Evolutionary conservation across 2,113 vertebrate species (phyloP), one percentile per base, ranked within the genome.

Genomic region (Hemichromis elongatus): DNA sequence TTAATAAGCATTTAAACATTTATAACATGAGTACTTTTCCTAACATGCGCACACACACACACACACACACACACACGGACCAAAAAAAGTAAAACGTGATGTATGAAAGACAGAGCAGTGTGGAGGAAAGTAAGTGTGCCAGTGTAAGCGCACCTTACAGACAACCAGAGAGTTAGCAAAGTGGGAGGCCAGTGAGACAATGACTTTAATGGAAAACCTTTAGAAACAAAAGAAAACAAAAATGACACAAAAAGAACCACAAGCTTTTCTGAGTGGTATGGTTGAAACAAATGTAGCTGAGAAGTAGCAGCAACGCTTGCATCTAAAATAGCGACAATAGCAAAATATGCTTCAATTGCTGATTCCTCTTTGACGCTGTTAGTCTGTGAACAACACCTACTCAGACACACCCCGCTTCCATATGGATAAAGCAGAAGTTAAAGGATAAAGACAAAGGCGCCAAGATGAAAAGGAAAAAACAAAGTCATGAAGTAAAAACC

Each of bases 141-240:
- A 2, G 75, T 81, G 57, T 66, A 83, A 55, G 61, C 88, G 90
- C 89, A 85, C 42, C 77, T 89, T 86, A 91, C 79, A 90, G 83
- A 80, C 54, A 82, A 92, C 85, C 82, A 85, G 84, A 52, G 52
- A 55, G 83, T 86, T 90, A 91, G 86, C 86, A 78, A 70, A 82
- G 33, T 45, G 47, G 50, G 42, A 85, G 54, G 79, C 78, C 80
- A 73, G 35, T 55, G 75, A 81, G 63, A 82, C 47, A 63, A 84
- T 85, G 89, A 91, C 61, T 75, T 77, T 81, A 56, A 92, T 86
- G 59, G 54, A 50, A 83, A 77, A 57, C 59, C 53, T 42, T 82
- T 53, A 54, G 59, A 37, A 70, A 86, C 70, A 80, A 78, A 88
- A 83, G 79, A 77, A 6, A 52, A n/a, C 11, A 66, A 66, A 66